Base-by-base conservation (phyloP, 2,888 invertebrate genomes). In the Acronicta psi region DNA sequence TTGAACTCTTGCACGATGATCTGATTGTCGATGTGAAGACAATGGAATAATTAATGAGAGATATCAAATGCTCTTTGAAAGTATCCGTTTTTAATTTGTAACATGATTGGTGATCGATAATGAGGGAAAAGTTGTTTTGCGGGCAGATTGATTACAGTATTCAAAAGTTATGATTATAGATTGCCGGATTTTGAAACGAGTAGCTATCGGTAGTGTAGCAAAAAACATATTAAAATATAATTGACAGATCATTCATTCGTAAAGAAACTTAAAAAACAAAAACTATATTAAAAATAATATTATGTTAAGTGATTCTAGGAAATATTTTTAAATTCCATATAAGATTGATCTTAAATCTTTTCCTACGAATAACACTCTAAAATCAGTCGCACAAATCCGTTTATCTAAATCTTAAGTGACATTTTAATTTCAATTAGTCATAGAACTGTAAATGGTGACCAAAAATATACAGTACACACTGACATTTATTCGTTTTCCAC, bases 1-100 rank as follows among this genome's bases (percentile, higher is more conserved):
- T 91, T 92, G 91, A 92, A 90, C 90, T 84, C 87, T 77, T 71
- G 68, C 68, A 80, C 79, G 83, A 85, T 88, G 88, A 88, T 86
- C 89, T 85, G 86, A 89, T 89, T 85, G 85, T 85, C 84, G 86
- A 87, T 81, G 79, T 75, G 73, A 75, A 78, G 78, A 80, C 82
- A 83, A 84, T 82, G 80, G 81, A 78, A 75, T 83, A 77, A 82
- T 81, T 85, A 82, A 86, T 82, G 80, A 75, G 73, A 61, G 75
- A 62, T 71, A 79, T 75, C 67, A 60, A 54, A 69, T 73, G 53
- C 59, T 59, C 63, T 73, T 75, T 59, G 62, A 61, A 66, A 73
- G 67, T 70, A 70, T 59, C 31, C 57, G 61, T 65, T 75, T 74
- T 75, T 70, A 75, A 77, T 75, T 72, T 63, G 54, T 72, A 66